Evolutionary conservation across 2,113 vertebrate species (phyloP).

Genomic region (Elachura formosa): DNA sequence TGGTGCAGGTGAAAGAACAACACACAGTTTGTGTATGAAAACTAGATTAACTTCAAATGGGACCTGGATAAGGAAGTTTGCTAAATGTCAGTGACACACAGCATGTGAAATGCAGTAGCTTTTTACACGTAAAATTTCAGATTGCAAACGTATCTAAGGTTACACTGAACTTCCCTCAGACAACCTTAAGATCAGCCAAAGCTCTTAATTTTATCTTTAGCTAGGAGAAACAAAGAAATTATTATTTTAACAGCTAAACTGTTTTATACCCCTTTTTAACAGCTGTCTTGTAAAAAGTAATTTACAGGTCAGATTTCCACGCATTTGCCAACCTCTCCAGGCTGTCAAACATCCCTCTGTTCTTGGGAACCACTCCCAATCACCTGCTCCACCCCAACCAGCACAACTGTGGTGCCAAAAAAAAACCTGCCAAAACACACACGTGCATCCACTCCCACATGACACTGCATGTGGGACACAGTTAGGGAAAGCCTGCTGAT

Average conservation of each 20-base stretch:
- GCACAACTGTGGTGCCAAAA: fast-evolving
- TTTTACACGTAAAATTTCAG: neutral
- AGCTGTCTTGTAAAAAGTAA: neutral
- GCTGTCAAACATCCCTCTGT: neutral
- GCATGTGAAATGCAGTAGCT: neutral
- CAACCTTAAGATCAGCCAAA: neutral
- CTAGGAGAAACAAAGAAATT: neutral
- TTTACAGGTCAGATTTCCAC: neutral
- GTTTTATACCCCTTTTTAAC: neutral
- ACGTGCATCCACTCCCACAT: fast-evolving
- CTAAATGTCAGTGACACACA: neutral
- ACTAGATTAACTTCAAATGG: neutral
- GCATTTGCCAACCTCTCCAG: neutral
- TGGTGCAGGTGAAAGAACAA: neutral
- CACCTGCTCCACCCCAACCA: neutral
- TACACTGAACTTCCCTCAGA: neutral
- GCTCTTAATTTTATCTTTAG: neutral
- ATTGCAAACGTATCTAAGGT: neutral
- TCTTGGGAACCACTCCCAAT: neutral
- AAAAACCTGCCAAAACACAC: neutral
- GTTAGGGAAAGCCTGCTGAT: neutral
- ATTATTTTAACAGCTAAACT: neutral
- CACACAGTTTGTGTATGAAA: neutral
- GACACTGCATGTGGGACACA: fast-evolving
- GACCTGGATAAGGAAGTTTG: neutral